Evolutionary conservation across 2,113 vertebrate genomes (phyloP).

Genomic region (Melanotaenia duboulayi): DNA sequence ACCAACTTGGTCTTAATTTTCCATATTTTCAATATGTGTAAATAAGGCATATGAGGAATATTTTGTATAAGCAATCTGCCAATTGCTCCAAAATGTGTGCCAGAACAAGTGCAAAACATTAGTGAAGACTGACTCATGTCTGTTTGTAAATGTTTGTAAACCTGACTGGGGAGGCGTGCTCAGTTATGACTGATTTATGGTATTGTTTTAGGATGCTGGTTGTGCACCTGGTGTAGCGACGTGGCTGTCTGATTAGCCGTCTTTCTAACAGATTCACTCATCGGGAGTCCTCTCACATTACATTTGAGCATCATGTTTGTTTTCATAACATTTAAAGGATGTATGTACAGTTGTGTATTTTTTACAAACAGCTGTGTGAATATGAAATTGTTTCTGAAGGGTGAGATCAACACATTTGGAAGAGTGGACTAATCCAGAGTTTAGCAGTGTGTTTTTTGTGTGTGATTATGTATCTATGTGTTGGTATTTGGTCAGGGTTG

Average conservation of each 20-base stretch:
- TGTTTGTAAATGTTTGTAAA: not conserved
- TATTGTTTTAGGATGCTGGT: not conserved
- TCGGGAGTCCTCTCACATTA: not conserved
- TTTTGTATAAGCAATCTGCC: too few species aligned
- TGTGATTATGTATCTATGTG: slow-evolving; percentile 5
- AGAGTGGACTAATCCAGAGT: not conserved
- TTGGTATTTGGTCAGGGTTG: not conserved
- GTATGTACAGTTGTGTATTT: too few species aligned
- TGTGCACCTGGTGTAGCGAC: not conserved
- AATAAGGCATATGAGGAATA: too few species aligned
- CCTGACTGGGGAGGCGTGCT: not conserved
- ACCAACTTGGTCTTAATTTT: too few species aligned
- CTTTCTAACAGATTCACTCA: not conserved
- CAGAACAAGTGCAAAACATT: too few species aligned
- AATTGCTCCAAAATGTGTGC: too few species aligned
- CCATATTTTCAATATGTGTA: too few species aligned
- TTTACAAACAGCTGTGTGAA: too few species aligned
- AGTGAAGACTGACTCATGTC: too few species aligned
- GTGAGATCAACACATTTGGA: not conserved
- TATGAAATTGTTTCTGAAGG: too few species aligned
- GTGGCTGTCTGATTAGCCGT: not conserved
- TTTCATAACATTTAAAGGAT: too few species aligned
- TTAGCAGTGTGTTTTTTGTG: slow-evolving; percentile 11
- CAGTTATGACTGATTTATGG: not conserved
- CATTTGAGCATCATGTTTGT: too few species aligned